Evolutionary conservation across 1,140 invertebrate genomes (phyloP).

Genomic region (Hypothenemus hampei): DNA sequence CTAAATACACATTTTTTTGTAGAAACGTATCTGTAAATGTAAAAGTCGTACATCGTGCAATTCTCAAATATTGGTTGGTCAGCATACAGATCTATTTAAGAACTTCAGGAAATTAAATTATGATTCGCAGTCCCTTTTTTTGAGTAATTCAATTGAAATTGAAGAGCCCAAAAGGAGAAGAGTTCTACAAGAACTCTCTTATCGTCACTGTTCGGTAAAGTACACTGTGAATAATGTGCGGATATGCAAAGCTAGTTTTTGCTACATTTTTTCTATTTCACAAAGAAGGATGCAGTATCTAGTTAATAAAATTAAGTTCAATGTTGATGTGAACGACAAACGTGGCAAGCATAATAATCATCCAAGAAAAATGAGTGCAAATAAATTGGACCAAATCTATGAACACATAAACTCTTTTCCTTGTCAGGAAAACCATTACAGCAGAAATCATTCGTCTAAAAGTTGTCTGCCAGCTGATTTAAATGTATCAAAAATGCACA

Average conservation of each 20-base stretch:
- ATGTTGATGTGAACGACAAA: constrained; percentile 6
- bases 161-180: too few relatives aligned
- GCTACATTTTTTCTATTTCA: constrained; percentile 7
- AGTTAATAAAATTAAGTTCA: constrained; percentile 4
- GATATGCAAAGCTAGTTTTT: constrained; percentile 3
- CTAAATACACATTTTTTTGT: background rate
- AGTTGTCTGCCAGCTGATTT: constrained; percentile 1
- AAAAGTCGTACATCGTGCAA: background rate
- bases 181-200: too few relatives aligned
- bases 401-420: constrained; percentile 7
- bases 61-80: background rate
- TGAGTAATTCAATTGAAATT: too few relatives aligned
- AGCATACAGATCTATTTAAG: too few relatives aligned
- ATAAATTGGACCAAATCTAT: background rate
- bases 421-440: constrained; percentile 9
- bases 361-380: background rate
- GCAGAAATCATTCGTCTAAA: constrained; percentile 12
- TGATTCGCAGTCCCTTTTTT: too few relatives aligned
- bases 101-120: too few relatives aligned
- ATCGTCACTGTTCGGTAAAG: too few relatives aligned
- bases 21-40: background rate
- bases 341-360: constrained; percentile 6
- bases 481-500: constrained; percentile 6
- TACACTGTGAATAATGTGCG: constrained; percentile 6
- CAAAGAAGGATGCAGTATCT: constrained; percentile 4